Evolutionary conservation across 1,140 invertebrate species (phyloP), one percentile per base, ranked within the genome.

Genomic region (Heliconius eleuchia): DNA sequence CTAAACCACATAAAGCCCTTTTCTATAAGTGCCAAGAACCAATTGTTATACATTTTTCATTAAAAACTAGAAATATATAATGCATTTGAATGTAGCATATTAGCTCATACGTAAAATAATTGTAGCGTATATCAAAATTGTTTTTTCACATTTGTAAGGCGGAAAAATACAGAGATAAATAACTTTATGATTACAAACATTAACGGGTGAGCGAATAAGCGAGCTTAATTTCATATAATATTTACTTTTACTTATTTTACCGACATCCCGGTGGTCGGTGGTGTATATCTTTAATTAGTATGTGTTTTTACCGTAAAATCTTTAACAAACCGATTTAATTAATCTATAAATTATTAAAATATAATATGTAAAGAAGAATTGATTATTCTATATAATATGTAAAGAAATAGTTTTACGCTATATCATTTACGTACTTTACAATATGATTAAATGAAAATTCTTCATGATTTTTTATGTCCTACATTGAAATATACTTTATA

Each of bases 221-320:
- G 23, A 27, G 60, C 3, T 66, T 66, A 30, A 66, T 66, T 66
- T 66, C 60, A 1, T 66, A 66, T 66, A 66, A 66, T 66, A 66
- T 66, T 66, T 66, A 66, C 60, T 66, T 66, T 66, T 30, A 66
- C 60, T 66, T 66, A 66, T 66, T 66, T 30, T 16, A 66, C 60
- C 11, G n/a, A 66, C 27, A 66, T 6, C 11, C 23, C 60, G 23
- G 23, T n/a, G n/a, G 60, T 57, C 55, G 60, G 27, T 66, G 19
- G 19, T 37, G 13, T 66, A 30, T 66, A 66, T 66, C 60, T 66
- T 66, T 30, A 66, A 66, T 66, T 66, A 66, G 27, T 66, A 66
- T 30, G 8, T 30, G 23, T 66, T 66, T 66, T 66, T n/a, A 23
- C 55, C 8, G 60, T 30, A 66, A 66, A 27, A 66, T 60, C n/a